Evolutionary conservation across 2,113 vertebrate species (phyloP).

Genomic region (Fulmarus glacialis): DNA sequence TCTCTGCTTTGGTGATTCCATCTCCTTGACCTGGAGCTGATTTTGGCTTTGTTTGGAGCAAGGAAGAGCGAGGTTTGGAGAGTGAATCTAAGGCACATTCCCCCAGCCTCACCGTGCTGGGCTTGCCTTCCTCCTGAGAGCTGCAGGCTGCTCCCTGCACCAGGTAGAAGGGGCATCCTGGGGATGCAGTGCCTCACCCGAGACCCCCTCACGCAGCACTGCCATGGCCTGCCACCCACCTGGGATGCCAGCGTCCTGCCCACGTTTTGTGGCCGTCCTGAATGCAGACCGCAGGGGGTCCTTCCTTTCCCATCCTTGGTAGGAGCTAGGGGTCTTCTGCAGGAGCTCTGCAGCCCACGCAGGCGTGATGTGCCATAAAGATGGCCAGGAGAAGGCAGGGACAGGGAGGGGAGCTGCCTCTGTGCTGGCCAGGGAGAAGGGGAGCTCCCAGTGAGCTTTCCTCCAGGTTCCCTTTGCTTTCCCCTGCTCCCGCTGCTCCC

Average conservation of each 20-base stretch:
- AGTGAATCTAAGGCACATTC: not conserved
- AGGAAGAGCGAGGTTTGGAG: not conserved
- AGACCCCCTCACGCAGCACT: not conserved
- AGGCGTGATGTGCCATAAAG: fast-evolving
- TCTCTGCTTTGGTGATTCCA: not conserved
- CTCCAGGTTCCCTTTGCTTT: not conserved
- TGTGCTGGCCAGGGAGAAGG: not conserved
- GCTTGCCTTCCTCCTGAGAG: not conserved
- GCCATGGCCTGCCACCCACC: not conserved
- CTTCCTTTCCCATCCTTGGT: not conserved
- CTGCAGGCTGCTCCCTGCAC: not conserved
- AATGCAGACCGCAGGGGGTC: not conserved
- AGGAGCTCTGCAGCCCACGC: not conserved
- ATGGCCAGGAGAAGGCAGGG: not conserved
- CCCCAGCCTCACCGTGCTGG: not conserved
- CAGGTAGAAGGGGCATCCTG: not conserved
- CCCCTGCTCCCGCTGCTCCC: not conserved
- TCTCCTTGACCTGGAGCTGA: not conserved
- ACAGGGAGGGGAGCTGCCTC: not conserved
- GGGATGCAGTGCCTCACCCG: not conserved
- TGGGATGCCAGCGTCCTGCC: not conserved
- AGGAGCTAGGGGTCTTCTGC: not conserved
- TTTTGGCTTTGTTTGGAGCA: not conserved
- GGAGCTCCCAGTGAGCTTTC: not conserved
- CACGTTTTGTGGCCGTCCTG: not conserved